Evolutionary conservation across 2,888 invertebrate species (phyloP).

Genomic region (Drosophila eohydei): DNA sequence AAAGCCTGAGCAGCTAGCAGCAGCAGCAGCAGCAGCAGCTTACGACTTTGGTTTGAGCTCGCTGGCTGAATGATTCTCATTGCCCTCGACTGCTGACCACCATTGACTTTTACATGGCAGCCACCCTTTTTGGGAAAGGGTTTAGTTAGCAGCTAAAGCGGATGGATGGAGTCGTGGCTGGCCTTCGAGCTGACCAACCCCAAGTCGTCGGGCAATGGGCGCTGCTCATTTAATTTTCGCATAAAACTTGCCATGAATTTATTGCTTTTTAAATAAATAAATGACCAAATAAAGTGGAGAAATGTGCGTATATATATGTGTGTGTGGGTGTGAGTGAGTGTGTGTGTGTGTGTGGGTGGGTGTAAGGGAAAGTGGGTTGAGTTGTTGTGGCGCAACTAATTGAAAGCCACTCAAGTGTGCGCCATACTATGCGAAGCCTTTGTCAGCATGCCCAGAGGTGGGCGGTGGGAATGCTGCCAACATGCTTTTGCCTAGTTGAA

Average conservation of each 20-base stretch:
- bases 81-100: constrained; percentile 59
- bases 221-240: constrained; percentile 80
- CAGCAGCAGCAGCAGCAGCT: constrained; percentile 31
- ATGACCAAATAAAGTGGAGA: constrained; percentile 77
- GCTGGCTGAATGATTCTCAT: constrained; percentile 43
- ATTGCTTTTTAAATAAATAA: constrained; percentile 83
- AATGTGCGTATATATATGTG: constrained; percentile 34
- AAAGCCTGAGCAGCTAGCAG: constrained; percentile 12
- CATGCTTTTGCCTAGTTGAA: constrained; percentile 49
- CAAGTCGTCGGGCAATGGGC: constrained; percentile 42
- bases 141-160: constrained; percentile 4
- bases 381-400: constrained; percentile 79
- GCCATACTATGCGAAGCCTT: constrained; percentile 47
- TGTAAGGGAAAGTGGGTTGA: background rate
- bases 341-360: background rate
- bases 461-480: background rate
- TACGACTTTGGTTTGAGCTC: constrained; percentile 46
- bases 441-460: constrained; percentile 2
- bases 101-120: constrained; percentile 61
- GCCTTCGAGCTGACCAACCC: constrained; percentile 57
- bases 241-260: constrained; percentile 82
- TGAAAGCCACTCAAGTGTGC: constrained; percentile 82
- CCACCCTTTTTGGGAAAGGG: constrained; percentile 19
- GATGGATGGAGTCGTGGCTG: background rate
- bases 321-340: background rate